Evolutionary conservation across 2,888 invertebrate genomes (phyloP).

Genomic region (Drosophila pegasa): DNA sequence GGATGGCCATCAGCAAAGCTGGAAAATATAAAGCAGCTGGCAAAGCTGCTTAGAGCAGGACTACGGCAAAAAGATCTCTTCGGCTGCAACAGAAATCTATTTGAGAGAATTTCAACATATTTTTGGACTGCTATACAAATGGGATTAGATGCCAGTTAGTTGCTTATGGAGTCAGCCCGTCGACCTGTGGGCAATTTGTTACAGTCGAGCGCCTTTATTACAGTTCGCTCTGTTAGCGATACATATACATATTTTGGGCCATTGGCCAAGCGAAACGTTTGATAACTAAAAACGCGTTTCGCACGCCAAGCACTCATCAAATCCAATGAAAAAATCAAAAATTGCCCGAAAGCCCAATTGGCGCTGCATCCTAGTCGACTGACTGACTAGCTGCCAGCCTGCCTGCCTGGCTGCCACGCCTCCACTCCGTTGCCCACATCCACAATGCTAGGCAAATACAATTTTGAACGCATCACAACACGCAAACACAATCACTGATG

Average conservation of each 20-base stretch:
- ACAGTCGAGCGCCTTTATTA: slow-evolving; percentile 64
- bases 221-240: slow-evolving; percentile 13
- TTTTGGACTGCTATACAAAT: slow-evolving; percentile 25
- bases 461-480: slow-evolving; percentile 80
- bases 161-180: slow-evolving; percentile 14
- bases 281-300: slow-evolving; percentile 64
- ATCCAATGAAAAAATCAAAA: slow-evolving; percentile 72
- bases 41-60: slow-evolving; percentile 43
- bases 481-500: slow-evolving; percentile 78
- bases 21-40: slow-evolving; percentile 16
- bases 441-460: slow-evolving; percentile 76
- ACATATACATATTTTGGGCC: slow-evolving; percentile 28
- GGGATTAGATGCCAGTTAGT: slow-evolving; percentile 26
- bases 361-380: slow-evolving; percentile 46
- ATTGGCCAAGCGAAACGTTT: slow-evolving; percentile 67
- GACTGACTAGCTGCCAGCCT: not conserved
- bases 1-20: slow-evolving; percentile 29
- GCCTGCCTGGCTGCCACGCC: slow-evolving; percentile 6
- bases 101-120: slow-evolving; percentile 7
- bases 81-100: not conserved
- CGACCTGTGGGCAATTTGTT: slow-evolving; percentile 43
- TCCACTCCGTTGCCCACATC: not conserved
- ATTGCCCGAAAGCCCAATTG: slow-evolving; percentile 67
- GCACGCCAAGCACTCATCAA: slow-evolving; percentile 64
- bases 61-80: not conserved